phyloP scores from a whole-genome alignment of 2,888 invertebrate genomes.

The Agrilus cyanescens region DNA sequence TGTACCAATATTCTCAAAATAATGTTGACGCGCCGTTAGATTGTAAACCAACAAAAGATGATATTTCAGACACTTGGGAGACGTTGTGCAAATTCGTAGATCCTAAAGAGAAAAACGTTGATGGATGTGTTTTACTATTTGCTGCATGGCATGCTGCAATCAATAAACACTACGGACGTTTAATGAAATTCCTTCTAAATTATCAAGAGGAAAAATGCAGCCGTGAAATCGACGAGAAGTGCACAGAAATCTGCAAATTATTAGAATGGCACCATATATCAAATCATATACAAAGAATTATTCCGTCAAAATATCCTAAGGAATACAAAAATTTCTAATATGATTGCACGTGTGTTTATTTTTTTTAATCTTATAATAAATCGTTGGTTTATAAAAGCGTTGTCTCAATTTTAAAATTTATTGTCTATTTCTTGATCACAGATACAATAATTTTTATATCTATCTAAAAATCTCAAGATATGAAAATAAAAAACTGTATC shows the following conservation, averaged over 20 bases:
- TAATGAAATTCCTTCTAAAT: constrained; percentile 62
- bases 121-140: constrained; percentile 50
- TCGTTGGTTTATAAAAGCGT: no score
- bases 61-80: constrained; percentile 49
- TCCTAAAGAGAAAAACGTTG: constrained; percentile 59
- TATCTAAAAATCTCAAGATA: no score
- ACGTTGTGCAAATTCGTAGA: constrained; percentile 75
- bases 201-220: constrained; percentile 71
- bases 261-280: constrained; percentile 64
- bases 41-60: constrained; percentile 25
- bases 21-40: constrained; percentile 18
- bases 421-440: not conserved
- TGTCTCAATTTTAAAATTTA: no score
- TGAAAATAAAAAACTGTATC: no score
- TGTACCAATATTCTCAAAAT: constrained; percentile 35
- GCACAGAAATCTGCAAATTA: constrained; percentile 48
- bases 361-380: no score
- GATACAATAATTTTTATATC: not conserved
- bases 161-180: constrained; percentile 69
- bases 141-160: constrained; percentile 72
- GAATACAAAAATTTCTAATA: constrained; percentile 59
- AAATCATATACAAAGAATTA: constrained; percentile 40
- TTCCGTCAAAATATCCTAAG: constrained; percentile 57
- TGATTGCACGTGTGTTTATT: no score
- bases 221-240: constrained; percentile 58